Percentiles rank a stretch among this genome's conserved stretches.
These are phyloP conservation scores for Lacanobia oleracea DNA, from an alignment of 2,888 invertebrate species.

Conservation along the genomic window DNA sequence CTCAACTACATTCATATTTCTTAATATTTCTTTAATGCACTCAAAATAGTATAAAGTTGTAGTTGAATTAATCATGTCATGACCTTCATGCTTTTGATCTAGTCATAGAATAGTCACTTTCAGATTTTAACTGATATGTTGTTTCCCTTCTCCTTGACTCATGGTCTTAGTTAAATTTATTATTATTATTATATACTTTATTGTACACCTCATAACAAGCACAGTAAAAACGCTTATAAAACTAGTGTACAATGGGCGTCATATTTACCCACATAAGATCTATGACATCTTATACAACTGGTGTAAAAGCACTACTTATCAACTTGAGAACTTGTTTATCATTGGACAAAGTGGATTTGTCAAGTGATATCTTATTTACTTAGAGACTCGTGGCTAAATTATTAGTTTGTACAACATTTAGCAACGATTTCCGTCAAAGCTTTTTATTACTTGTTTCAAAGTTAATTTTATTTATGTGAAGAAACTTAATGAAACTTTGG, in stretches of 20 bases:
- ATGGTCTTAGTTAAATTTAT: conserved; percentile 1
- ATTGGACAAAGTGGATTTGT: conserved; percentile 18
- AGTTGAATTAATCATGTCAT: conserved; percentile 10
- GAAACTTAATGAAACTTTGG: conserved; percentile 21
- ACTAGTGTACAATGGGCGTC: too few relatives aligned
- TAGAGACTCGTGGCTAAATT: not conserved
- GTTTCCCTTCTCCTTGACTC: conserved; percentile 36
- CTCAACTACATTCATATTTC: conserved; percentile 21
- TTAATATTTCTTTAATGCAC: not conserved
- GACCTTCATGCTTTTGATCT: conserved; percentile 34
- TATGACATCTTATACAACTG: conserved; percentile 22
- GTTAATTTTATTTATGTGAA: not conserved
- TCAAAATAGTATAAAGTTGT: conserved; percentile 4
- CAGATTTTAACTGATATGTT: conserved; percentile 36
- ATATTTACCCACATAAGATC: conserved; percentile 40
- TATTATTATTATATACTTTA: too few relatives aligned
- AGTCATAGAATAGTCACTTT: conserved; percentile 33
- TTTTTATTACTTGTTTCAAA: conserved; percentile 7
- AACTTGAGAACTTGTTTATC: conserved; percentile 11
- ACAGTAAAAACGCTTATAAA: too few relatives aligned
- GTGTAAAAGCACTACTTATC: conserved; percentile 5
- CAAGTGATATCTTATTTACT: conserved; percentile 18
- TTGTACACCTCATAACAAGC: too few relatives aligned
- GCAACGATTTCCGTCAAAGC: not conserved
- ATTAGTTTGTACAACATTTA: not conserved